These are phyloP conservation scores for Theretra japonica DNA, from an alignment of 2,888 invertebrate genomes.

Conservation along the genomic window DNA sequence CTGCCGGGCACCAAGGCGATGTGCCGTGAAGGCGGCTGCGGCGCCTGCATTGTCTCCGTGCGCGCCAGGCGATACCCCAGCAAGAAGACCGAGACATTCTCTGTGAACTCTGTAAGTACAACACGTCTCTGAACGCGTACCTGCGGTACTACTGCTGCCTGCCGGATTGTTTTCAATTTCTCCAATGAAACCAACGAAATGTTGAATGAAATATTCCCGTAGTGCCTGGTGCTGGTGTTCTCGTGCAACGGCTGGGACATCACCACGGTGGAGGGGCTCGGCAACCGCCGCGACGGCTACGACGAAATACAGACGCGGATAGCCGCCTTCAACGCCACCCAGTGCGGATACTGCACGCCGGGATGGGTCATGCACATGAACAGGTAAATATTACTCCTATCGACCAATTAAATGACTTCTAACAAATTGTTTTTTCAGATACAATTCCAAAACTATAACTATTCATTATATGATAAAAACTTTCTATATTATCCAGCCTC, in stretches of 20 bases:
- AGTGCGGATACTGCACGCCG: constrained; percentile 91
- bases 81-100: constrained; percentile 61
- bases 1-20: constrained; percentile 87
- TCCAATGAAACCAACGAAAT: too few relatives aligned
- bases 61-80: constrained; percentile 60
- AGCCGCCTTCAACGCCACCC: constrained; percentile 86
- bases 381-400: constrained; percentile 65
- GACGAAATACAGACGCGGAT: constrained; percentile 86
- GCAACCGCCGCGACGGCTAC: constrained; percentile 85
- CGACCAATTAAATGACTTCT: too few relatives aligned
- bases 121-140: too few relatives aligned
- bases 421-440: too few relatives aligned
- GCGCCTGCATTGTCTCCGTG: constrained; percentile 71
- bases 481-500: constrained; percentile 60
- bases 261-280: constrained; percentile 89
- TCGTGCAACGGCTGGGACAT: constrained; percentile 88
- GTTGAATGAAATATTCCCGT: constrained; percentile 30
- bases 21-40: constrained; percentile 76
- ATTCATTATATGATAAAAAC: too few relatives aligned
- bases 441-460: too few relatives aligned
- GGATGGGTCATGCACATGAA: constrained; percentile 91
- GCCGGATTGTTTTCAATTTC: too few relatives aligned
- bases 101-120: constrained; percentile 72
- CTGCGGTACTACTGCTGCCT: too few relatives aligned
- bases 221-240: constrained; percentile 84